phyloP scores from a whole-genome alignment of 64 coral and sea anemone species.

The Montipora capricornis region DNA sequence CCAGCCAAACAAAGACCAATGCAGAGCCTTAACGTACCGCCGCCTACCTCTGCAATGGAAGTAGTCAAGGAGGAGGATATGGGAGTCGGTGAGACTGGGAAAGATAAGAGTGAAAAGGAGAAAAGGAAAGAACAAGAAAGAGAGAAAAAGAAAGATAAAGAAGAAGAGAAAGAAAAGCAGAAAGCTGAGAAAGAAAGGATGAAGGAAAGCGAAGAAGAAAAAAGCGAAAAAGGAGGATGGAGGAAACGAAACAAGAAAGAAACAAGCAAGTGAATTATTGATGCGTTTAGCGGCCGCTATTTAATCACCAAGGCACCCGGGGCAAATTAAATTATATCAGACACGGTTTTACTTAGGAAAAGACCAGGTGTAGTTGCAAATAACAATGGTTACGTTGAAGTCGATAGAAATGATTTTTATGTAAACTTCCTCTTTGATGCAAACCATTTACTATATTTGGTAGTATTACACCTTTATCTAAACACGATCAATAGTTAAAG shows the following conservation, averaged over 20 bases:
- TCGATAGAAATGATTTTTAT: too few species aligned
- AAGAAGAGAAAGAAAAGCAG: slow-evolving; percentile 30
- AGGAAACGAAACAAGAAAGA: slow-evolving; percentile 15
- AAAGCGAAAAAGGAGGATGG: slow-evolving; percentile 7
- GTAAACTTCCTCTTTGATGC: too few species aligned
- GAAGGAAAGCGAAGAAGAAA: slow-evolving; percentile 20
- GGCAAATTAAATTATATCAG: too few species aligned
- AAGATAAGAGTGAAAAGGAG: slow-evolving; percentile 33
- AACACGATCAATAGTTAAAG: too few species aligned
- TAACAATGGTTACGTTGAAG: too few species aligned
- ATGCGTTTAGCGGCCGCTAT: not conserved
- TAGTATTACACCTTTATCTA: too few species aligned
- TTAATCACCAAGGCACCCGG: not conserved
- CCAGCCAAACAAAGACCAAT: not conserved
- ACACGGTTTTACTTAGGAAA: too few species aligned
- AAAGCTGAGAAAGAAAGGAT: slow-evolving; percentile 43
- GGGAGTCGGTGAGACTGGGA: not conserved
- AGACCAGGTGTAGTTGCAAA: too few species aligned
- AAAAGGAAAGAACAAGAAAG: slow-evolving; percentile 39
- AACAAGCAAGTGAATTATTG: not conserved
- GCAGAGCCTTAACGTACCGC: slow-evolving; percentile 10
- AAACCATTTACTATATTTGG: too few species aligned
- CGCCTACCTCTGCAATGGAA: not conserved
- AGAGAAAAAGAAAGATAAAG: slow-evolving; percentile 46
- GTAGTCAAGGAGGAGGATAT: not conserved